These are phyloP conservation scores for Apostichopus japonicus DNA, from an alignment of 35 echinoderm and acorn worm species.

Conservation along the genomic window DNA sequence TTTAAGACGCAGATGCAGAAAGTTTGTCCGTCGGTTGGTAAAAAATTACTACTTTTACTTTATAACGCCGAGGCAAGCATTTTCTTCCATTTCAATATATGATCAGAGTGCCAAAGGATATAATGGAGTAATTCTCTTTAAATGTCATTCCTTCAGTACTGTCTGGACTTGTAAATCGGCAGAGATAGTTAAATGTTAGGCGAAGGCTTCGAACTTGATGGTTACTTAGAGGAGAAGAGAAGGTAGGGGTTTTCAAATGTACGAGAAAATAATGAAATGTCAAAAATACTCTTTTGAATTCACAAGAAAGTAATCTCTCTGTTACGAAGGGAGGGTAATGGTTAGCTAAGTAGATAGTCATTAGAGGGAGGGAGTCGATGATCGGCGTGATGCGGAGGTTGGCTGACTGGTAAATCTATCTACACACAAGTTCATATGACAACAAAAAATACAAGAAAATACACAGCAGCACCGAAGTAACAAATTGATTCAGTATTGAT, in stretches of 20 bases:
- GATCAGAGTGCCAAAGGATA: conserved; percentile 42
- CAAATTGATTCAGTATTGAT: no score
- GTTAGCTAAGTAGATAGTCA: background rate
- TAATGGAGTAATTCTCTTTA: conserved; percentile 39
- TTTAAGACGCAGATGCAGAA: conserved; percentile 22
- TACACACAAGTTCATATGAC: no score
- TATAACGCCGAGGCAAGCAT: conserved; percentile 12
- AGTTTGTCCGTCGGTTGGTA: background rate
- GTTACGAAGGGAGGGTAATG: background rate
- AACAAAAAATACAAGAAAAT: no score
- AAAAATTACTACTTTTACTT: background rate
- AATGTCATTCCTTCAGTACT: conserved; percentile 36
- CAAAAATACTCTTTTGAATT: conserved; percentile 5
- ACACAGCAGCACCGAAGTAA: no score
- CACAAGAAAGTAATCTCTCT: background rate
- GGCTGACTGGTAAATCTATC: no score
- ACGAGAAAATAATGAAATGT: conserved; percentile 6
- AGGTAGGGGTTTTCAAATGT: conserved; percentile 2
- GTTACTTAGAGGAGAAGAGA: conserved; percentile 33
- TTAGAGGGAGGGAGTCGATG: background rate
- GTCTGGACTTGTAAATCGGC: conserved; percentile 12
- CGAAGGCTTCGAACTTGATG: background rate
- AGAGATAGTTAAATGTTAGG: conserved; percentile 14
- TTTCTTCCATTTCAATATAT: conserved; percentile 29
- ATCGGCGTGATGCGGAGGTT: background rate